Conservation (phyloP, 2,113 vertebrate genomes). For the Oostethus manadensis region DNA sequence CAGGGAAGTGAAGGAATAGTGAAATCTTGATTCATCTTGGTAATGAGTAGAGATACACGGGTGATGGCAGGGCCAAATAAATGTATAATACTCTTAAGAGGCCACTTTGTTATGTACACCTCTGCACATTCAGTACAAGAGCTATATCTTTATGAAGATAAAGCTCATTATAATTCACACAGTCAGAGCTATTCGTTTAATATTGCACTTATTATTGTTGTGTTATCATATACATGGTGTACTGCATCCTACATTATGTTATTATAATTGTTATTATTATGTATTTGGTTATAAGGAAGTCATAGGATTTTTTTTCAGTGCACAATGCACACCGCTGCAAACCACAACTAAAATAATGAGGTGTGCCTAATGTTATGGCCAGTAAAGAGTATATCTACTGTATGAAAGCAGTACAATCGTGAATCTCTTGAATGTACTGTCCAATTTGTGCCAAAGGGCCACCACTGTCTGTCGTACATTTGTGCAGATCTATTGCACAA, state of each 20-base stretch:
- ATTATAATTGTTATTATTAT: too few species aligned
- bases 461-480: constrained; percentile 6
- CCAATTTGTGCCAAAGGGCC: constrained; percentile 53
- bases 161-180: too few species aligned
- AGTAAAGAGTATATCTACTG: background rate
- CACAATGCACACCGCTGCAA: too few species aligned
- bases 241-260: too few species aligned
- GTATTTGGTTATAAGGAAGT: too few species aligned
- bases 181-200: background rate
- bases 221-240: background rate
- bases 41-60: constrained; percentile 4
- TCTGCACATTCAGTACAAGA: background rate
- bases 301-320: too few species aligned
- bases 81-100: background rate
- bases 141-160: too few species aligned
- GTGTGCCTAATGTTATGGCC: background rate
- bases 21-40: background rate
- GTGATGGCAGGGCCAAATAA: constrained; percentile 23
- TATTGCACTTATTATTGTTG: background rate
- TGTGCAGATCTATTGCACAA: constrained; percentile 22
- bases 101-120: background rate
- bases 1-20: constrained; percentile 25
- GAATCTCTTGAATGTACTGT: constrained; percentile 8
- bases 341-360: background rate
- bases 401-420: constrained; percentile 29